Base-by-base conservation (phyloP, 2,888 invertebrate genomes). In the Pandemis corylana region DNA sequence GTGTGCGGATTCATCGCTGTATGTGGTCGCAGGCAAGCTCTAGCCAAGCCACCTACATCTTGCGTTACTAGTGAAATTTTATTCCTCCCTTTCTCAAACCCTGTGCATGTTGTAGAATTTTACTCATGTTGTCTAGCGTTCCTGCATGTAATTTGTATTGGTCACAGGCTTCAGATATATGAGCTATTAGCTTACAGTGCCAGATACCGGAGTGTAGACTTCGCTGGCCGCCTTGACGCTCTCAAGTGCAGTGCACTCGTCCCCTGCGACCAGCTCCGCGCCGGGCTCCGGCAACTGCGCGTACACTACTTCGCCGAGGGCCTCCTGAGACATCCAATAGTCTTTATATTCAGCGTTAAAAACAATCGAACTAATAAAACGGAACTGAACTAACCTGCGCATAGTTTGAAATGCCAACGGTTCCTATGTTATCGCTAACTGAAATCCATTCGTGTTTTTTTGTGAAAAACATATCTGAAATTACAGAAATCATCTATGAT, bases 141-240 rank as follows among this genome's bases (percentile, higher is more conserved):
- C 28, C 28, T 36, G 28, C 28, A 36, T 4, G 28, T 36, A 36
- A 4, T 36, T 36, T 36, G 28, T 4, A 36, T 36, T 36, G 28
- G 3, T 36, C 28, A 36, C 28, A 36, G 28, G 28, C 28, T 36
- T 36, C 28, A 2, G 28, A 36, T 36, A 36, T 36, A 36, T 36
- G 28, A 36, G n/a, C 53, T 15, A 5, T 15, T 36, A 44, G 78
- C 89, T 79, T 20, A 91, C 91, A 63, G 95, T 96, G 68, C 98
- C 98, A 1, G 97, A 96, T n/a, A 98, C 95, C 0, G 98, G 98
- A 81, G 96, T 96, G 88, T 96, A 97, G 9, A 98, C 91, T 89
- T 98, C 98, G 80, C 98, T 97, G 13, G 98, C 98, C 42, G 98
- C 98, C 90, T 98, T 98, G 6, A 98, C 98, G 87, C 98, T 98